Evolutionary conservation across 2,888 invertebrate genomes (phyloP), one percentile per base, ranked within the genome.

Genomic region (Eudasyphora cyanicolor): DNA sequence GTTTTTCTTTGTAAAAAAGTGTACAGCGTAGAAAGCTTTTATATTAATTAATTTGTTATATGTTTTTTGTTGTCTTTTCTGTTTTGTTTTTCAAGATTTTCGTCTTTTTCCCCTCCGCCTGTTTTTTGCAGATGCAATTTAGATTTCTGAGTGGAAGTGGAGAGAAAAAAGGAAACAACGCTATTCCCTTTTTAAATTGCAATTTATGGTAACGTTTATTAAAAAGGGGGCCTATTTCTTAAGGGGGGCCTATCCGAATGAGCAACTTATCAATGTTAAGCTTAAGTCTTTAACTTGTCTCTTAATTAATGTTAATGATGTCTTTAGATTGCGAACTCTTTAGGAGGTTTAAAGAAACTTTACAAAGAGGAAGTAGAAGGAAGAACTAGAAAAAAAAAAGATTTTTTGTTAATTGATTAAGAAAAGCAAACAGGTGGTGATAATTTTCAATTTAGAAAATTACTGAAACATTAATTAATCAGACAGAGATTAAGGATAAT

Each of bases 11-110:
- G n/a, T 35, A 38, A 67, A 19, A 71, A 45, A 71, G 71, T 78
- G 67, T 69, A 76, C 69, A 67, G 29, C 24, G 60, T 64, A 70
- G 12, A 84, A 84, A 84, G 78, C 81, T 84, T 81, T 84, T 84
- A 84, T 79, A 84, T 81, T 84, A 81, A 84, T 81, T 84, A 84
- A 84, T 84, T 84, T 81, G 78, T 76, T 73, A 76, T 60, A 74
- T 1, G 17, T 6, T 24, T 21, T 14, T 57, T 12, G 60, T 60
- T 60, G 29, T 27, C 57, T 4, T 57, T 27, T 57, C 12, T 45
- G 3, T 29, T 29, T 60, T 45, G 49, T 49, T 17, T 17, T 60
- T 32, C 0, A 27, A 27, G 60, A 60, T 60, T 60, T 60, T n/a
- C 24, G 57, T 24, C 27, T 27, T 27, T 5, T 57, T 27, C 3